Base-by-base conservation (phyloP, 2,797 vertebrate species). In the Cyprinodon diabolis region DNA sequence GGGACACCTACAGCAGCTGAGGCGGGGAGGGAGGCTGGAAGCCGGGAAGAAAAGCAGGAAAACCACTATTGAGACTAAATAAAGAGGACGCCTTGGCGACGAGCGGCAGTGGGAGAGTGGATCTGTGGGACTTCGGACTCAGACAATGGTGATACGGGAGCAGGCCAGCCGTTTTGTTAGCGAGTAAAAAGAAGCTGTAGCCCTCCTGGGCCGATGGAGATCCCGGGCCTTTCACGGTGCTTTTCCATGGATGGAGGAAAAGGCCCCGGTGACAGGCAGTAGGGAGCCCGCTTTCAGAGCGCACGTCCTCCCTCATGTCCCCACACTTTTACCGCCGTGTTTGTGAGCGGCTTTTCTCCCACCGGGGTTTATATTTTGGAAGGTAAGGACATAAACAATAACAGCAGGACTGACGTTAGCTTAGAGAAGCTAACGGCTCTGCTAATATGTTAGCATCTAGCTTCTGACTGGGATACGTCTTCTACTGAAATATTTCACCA, bases 221-320 rank as follows among this genome's bases (percentile, higher is more conserved):
- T 67, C 77, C 62, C 85, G 67, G 94, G 94, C 94, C 94, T 92
- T 76, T 72, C 87, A 71, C 87, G 37, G 85, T 89, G 89, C 88
- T 93, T 92, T 87, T 90, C 93, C 87, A 87, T 68, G 92, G 93
- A 90, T 87, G 87, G 82, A 90, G 92, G 82, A 90, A 90, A 88
- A 92, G 89, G 93, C 92, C 90, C 91, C 86, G 84, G 89, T 87
- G 91, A 87, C 91, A 78, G 86, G 80, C 90, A 80, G 87, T 72
- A 85, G 80, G 81, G 85, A 85, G 85, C 81, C 87, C 75, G 84
- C 86, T 86, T 85, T 80, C 79, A 80, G 81, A 77, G 82, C 70
- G 21, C 82, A 35, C 71, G 67, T 58, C 75, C 68, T 4, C 65
- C 80, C 69, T 49, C 10, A 2, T 66, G 80, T 72, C 77, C 66